A percentile compares a stretch with the other conserved stretches of the same genome.
Conservation (phyloP, 2,797 vertebrate genomes). For the Sebastes reedi region DNA sequence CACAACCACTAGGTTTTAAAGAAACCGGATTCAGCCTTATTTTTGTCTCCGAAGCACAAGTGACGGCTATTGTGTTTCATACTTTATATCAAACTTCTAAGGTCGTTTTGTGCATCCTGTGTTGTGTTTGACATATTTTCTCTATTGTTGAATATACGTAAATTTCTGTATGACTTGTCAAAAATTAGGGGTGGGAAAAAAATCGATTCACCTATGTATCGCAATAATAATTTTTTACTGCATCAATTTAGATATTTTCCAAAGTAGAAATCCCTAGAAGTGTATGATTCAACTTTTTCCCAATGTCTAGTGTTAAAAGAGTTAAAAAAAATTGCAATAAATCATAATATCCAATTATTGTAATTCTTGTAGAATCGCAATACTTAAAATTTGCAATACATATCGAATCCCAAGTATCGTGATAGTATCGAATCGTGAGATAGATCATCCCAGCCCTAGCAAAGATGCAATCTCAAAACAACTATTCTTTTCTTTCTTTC, state of each 20-base stretch:
- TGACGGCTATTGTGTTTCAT: background rate
- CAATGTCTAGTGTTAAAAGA: too few species aligned
- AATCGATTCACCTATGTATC: too few species aligned
- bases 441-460: too few species aligned
- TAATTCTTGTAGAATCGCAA: rapidly evolving
- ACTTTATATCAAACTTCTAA: background rate
- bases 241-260: too few species aligned
- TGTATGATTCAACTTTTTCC: too few species aligned
- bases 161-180: background rate
- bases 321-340: rapidly evolving
- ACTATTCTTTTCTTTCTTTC: background rate
- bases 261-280: too few species aligned
- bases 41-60: background rate
- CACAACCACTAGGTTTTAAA: slow-evolving; percentile 23
- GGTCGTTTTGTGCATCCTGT: background rate
- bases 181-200: too few species aligned
- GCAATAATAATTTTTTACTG: too few species aligned
- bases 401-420: too few species aligned
- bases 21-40: slow-evolving; percentile 8
- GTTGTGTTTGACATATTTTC: background rate
- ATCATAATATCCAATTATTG: rapidly evolving
- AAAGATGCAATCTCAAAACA: background rate
- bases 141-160: background rate
- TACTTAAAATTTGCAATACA: too few species aligned
- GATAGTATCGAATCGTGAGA: too few species aligned